Conservation (phyloP, 2,888 invertebrate genomes). For the Plutella xylostella region DNA sequence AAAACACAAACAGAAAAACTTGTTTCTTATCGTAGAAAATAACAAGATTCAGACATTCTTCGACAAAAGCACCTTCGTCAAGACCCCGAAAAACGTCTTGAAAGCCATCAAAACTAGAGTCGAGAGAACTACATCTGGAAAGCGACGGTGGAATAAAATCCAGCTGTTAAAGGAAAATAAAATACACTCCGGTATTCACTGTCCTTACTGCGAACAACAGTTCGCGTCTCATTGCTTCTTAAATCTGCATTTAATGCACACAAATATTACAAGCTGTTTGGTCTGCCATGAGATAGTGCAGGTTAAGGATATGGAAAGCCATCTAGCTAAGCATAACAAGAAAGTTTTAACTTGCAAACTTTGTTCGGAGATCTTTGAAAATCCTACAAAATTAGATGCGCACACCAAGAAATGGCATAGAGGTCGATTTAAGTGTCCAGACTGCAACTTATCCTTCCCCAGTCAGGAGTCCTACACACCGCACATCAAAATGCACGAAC, state of each 20-base stretch:
- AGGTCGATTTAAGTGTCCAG: conserved; percentile 22
- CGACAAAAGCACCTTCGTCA: neutral
- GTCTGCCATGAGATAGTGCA: conserved; percentile 26
- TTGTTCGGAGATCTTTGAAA: conserved; percentile 26
- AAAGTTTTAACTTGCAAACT: conserved; percentile 22
- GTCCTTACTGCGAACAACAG: conserved; percentile 27
- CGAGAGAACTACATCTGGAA: neutral
- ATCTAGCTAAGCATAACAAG: conserved; percentile 22
- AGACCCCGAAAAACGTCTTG: neutral
- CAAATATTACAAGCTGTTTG: conserved; percentile 26
- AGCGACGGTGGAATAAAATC: conserved; percentile 2
- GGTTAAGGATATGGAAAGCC: conserved; percentile 19
- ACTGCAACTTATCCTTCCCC: conserved; percentile 28
- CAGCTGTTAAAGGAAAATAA: conserved; percentile 1
- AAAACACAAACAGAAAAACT: neutral
- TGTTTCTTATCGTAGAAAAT: neutral
- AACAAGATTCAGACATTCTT: neutral
- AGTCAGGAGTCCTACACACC: conserved; percentile 18
- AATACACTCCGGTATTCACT: conserved; percentile 14
- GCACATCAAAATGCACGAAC: conserved; percentile 27
- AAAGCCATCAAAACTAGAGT: conserved; percentile 5
- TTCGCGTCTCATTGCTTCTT: conserved; percentile 21
- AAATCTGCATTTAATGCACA: conserved; percentile 28
- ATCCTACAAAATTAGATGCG: conserved; percentile 4
- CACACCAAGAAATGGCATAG: conserved; percentile 23